phyloP scores from a whole-genome alignment of 2,797 vertebrate genomes.

The Syngnathus acus region DNA sequence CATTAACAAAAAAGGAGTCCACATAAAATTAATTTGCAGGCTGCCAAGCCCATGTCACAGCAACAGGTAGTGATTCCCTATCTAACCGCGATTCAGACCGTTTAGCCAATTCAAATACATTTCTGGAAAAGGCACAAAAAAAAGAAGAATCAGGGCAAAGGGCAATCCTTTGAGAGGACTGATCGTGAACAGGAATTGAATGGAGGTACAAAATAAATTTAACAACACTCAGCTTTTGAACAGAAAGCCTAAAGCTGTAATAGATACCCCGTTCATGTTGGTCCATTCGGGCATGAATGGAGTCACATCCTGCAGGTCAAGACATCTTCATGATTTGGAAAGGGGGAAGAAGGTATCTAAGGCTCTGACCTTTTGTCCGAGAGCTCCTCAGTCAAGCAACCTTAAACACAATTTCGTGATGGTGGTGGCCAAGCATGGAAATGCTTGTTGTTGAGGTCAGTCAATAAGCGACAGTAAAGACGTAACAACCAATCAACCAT shows the following conservation, averaged over 20 bases:
- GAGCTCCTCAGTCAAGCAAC: background rate
- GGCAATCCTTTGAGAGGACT: background rate
- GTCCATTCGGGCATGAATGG: background rate
- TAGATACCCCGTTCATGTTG: background rate
- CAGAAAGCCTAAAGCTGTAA: background rate
- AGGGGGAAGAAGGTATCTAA: background rate
- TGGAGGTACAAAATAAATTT: background rate
- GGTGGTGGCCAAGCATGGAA: background rate
- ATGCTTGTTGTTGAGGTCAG: background rate
- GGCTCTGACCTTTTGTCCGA: background rate
- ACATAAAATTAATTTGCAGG: too few species aligned
- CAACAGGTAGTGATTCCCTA: too few species aligned
- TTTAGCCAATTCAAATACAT: too few species aligned
- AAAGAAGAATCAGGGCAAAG: too few species aligned
- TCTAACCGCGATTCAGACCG: too few species aligned
- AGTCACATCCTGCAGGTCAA: background rate
- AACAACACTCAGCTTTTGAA: background rate
- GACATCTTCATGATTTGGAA: background rate
- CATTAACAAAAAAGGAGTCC: too few species aligned
- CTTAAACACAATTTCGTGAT: background rate
- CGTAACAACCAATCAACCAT: too few species aligned
- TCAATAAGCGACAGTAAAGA: too few species aligned
- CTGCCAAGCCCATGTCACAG: too few species aligned
- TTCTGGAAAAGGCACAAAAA: too few species aligned
- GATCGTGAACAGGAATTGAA: background rate